Evolutionary conservation across 2,113 vertebrate species (phyloP), one percentile per base, ranked within the genome.

Genomic region (Melanerpes aurifrons): DNA sequence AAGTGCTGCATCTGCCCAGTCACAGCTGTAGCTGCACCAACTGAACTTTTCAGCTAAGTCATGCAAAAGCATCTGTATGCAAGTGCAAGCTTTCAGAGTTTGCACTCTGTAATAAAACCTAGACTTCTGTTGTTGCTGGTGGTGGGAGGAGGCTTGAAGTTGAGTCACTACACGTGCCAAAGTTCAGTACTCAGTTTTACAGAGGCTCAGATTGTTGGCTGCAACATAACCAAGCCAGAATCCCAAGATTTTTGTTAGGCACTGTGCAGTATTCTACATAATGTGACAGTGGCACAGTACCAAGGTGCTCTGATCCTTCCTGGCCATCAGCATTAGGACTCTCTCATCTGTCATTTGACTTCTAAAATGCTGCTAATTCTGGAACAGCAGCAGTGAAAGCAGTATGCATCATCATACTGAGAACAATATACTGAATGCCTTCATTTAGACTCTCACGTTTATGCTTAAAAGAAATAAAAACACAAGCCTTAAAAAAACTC

Each of bases 11-110:
- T 26, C 31, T 66, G 37, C 48, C 25, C 43, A 15, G 32, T 5
- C 26, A 16, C 0, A 47, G 43, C 58, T 28, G 78, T 18, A 53
- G 35, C 28, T 47, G 63, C 20, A 43, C 54, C 15, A 28, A 8
- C 53, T 35, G 47, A 48, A 29, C 57, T 47, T 19, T 15, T 17
- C 0, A 1, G 24, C 66, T 57, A 47, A 3, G 0, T 71, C 22
- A 24, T 6, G 15, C 37, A 78, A 64, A 73, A 76, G 12, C 19
- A 11, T 18, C 31, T 14, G 4, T 2, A 26, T 31, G n/a, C 61
- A 62, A 47, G 29, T 26, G 26, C 76, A 21, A 48, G 45, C 7
- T 45, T 26, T 73, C 37, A 31, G 48, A 28, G 19, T 14, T 15
- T 26, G 29, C 28, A 21, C 31, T 45, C 48, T 26, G 29, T 19